Base-by-base conservation (phyloP, 2,113 vertebrate genomes). In the Oenanthe oenanthe region DNA sequence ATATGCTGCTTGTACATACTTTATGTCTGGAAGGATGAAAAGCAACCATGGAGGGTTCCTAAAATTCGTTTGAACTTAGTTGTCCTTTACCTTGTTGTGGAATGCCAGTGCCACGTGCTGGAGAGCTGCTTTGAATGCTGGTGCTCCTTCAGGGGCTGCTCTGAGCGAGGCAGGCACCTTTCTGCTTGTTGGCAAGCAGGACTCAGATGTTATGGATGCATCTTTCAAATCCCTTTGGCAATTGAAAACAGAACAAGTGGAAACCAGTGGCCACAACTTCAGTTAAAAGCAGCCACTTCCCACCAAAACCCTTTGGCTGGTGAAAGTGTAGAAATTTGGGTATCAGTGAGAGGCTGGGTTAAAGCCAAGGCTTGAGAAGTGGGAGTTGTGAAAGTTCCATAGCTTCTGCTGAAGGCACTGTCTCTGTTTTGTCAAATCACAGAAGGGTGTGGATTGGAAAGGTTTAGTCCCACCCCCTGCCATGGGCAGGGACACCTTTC, bases 21-120 rank as follows among this genome's bases (percentile, higher is more conserved):
- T 95, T 60, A 65, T 89, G 84, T 97, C 93, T 96, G 95, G 92
- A 91, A 92, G 85, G 89, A 31, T 74, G 63, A 88, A 88, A 95
- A 87, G 53, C 67, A 88, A 7, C 47, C 40, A 62, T 28, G 48
- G 42, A 83, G 24, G 21, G 60, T 93, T 96, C 82, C 88, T 90
- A 80, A 96, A 90, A 86, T 86, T 90, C 4, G 29, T 80, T 66
- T 96, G 85, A 74, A 88, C 85, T 94, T 83, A 78, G 42, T 54
- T 95, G 85, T 95, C 75, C 51, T 79, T 89, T 88, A 89, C 50
- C 54, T 95, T 58, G 57, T 58, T 80, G 75, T 62, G 61, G 28
- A 40, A 48, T 88, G 57, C 53, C 68, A 70, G 34, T 77, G 71
- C 63, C 71, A 21, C 0, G 2, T 95, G 48, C 78, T 94, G 40